These are phyloP conservation scores for Drosophila anomelani DNA, from an alignment of 2,888 invertebrate species.

Conservation along the genomic window DNA sequence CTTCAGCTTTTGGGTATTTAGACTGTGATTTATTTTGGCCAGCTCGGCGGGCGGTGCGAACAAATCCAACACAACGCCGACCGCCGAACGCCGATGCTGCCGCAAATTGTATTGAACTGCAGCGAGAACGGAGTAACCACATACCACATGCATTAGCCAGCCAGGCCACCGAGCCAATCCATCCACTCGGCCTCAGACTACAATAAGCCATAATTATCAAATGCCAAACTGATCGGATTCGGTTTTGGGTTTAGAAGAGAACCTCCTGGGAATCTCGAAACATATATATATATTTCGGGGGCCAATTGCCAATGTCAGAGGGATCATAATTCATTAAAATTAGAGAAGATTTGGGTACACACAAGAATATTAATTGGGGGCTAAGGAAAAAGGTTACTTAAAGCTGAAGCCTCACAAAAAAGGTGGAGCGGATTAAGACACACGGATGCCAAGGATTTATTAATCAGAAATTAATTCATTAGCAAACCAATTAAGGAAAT, in stretches of 20 bases:
- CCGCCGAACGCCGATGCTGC: too few species aligned
- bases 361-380: constrained; percentile 32
- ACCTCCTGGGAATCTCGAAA: constrained; percentile 8
- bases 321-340: constrained; percentile 43
- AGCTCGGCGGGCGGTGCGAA: constrained; percentile 71
- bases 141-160: constrained; percentile 37
- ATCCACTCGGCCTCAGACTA: constrained; percentile 44
- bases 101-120: constrained; percentile 22
- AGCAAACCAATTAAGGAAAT: neutral
- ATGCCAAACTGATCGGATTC: constrained; percentile 51
- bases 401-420: neutral
- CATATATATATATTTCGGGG: neutral
- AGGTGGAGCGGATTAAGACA: constrained; percentile 36
- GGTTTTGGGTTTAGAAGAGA: neutral
- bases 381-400: constrained; percentile 10
- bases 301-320: constrained; percentile 43
- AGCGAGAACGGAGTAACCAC: constrained; percentile 27
- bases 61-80: constrained; percentile 17
- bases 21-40: constrained; percentile 73
- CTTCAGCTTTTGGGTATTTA: constrained; percentile 78
- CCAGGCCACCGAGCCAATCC: constrained; percentile 20
- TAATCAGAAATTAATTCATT: constrained; percentile 12
- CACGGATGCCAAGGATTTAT: constrained; percentile 6
- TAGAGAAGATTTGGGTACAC: constrained; percentile 26
- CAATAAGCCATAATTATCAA: constrained; percentile 78